Conservation (phyloP, 2,797 vertebrate species). For the Rhabdomys pumilio region DNA sequence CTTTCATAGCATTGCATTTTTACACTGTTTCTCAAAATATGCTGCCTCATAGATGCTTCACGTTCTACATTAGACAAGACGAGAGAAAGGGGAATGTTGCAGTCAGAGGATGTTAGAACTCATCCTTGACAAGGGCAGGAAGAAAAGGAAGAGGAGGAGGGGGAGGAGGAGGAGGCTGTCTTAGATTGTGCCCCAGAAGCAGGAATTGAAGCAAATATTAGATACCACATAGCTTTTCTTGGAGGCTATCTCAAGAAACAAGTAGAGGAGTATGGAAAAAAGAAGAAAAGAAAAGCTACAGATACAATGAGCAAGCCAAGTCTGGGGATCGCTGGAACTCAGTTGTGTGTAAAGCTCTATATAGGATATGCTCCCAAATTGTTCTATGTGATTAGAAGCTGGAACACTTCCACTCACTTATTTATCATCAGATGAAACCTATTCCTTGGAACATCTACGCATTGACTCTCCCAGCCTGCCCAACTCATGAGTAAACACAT, state of each 20-base stretch:
- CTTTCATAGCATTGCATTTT: slow-evolving; percentile 73
- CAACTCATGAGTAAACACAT: background rate
- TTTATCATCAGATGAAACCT: background rate
- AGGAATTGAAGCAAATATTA: background rate
- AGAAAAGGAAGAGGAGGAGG: too few relatives aligned
- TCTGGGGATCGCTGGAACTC: background rate
- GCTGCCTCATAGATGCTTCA: slow-evolving; percentile 66
- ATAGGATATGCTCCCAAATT: background rate
- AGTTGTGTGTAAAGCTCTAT: background rate
- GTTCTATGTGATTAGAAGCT: background rate
- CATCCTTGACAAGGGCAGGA: background rate
- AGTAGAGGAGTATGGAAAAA: background rate
- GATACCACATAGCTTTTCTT: slow-evolving; percentile 24
- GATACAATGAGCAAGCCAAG: background rate
- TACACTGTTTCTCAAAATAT: slow-evolving; percentile 78
- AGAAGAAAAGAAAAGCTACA: background rate
- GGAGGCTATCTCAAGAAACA: background rate
- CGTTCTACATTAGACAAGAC: slow-evolving; percentile 30
- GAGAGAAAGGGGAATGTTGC: background rate
- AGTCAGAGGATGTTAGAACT: slow-evolving; percentile 4
- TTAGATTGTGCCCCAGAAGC: background rate
- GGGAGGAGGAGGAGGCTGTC: background rate
- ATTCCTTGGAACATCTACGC: background rate
- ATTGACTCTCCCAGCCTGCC: background rate
- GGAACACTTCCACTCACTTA: background rate